Conservation (phyloP, 2,113 vertebrate genomes). For the Tricholaema leucomelas region DNA sequence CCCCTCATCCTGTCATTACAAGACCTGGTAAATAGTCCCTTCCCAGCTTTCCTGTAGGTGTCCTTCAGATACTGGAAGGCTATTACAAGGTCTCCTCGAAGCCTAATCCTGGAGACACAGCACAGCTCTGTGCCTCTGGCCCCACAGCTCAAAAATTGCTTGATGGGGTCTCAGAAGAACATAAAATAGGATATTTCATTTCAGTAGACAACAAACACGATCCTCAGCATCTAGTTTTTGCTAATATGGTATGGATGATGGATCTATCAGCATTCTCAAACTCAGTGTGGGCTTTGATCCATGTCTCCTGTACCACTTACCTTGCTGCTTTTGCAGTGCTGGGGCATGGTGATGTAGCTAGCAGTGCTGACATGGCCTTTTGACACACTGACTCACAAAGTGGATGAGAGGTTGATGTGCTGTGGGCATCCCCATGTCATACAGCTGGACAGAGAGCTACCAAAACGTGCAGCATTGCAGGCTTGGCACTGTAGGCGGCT, state of each 20-base stretch:
- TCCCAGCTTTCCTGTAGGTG: too few relatives aligned
- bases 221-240: not conserved
- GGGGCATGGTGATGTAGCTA: not conserved
- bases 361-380: not conserved
- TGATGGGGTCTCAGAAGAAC: not conserved
- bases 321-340: not conserved
- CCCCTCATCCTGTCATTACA: too few relatives aligned
- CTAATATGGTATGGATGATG: fast-evolving
- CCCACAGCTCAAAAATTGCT: not conserved
- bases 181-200: not conserved
- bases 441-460: not conserved
- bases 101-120: not conserved
- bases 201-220: not conserved
- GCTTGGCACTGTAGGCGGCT: not conserved
- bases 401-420: not conserved
- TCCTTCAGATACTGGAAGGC: too few relatives aligned
- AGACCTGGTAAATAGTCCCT: too few relatives aligned
- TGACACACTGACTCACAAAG: fast-evolving
- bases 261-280: not conserved
- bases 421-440: not conserved
- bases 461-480: not conserved
- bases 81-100: too few relatives aligned
- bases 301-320: fast-evolving
- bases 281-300: not conserved
- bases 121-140: not conserved